A percentile compares a stretch with the other conserved stretches of the same genome.
Conservation (phyloP, 2,888 invertebrate species). For the Cabera pusaria region DNA sequence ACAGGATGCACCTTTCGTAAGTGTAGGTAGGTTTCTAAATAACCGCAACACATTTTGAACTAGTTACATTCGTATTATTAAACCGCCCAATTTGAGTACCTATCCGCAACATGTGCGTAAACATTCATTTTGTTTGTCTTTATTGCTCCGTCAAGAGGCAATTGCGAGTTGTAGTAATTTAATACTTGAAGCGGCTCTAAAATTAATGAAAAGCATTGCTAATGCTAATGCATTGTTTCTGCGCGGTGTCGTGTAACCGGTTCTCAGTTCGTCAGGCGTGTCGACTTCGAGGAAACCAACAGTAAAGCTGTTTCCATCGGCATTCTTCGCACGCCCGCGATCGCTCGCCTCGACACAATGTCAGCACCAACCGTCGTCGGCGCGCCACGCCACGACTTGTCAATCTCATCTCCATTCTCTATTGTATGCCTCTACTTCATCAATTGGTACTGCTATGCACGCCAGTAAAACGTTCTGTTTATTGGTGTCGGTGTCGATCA, state of each 20-base stretch:
- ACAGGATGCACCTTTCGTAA: conserved; percentile 43
- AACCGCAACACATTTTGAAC: conserved; percentile 44
- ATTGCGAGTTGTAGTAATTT: conserved; percentile 50
- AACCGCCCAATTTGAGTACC: conserved; percentile 27
- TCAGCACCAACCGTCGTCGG: conserved; percentile 41
- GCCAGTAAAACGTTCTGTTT: conserved; percentile 47
- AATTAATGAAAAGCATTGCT: conserved; percentile 66
- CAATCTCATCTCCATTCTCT: conserved; percentile 52
- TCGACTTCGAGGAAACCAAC: conserved; percentile 73
- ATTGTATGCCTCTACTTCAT: conserved; percentile 45
- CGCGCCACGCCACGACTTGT: conserved; percentile 23
- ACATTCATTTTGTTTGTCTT: conserved; percentile 40
- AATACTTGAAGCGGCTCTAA: conserved; percentile 48
- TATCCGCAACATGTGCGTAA: conserved; percentile 34
- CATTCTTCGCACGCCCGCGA: conserved; percentile 68
- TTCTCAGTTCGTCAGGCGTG: conserved; percentile 69
- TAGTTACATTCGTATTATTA: conserved; percentile 41
- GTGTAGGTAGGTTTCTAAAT: conserved; percentile 28
- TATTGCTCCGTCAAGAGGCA: conserved; percentile 36
- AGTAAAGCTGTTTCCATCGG: conserved; percentile 69
- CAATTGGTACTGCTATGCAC: conserved; percentile 44
- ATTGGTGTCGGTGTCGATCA: conserved; percentile 46
- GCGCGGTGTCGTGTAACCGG: conserved; percentile 70
- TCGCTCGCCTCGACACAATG: conserved; percentile 46
- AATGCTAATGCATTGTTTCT: conserved; percentile 70